Evolutionary conservation across 2,113 vertebrate genomes (phyloP).

Genomic region (Syngnathus floridae): DNA sequence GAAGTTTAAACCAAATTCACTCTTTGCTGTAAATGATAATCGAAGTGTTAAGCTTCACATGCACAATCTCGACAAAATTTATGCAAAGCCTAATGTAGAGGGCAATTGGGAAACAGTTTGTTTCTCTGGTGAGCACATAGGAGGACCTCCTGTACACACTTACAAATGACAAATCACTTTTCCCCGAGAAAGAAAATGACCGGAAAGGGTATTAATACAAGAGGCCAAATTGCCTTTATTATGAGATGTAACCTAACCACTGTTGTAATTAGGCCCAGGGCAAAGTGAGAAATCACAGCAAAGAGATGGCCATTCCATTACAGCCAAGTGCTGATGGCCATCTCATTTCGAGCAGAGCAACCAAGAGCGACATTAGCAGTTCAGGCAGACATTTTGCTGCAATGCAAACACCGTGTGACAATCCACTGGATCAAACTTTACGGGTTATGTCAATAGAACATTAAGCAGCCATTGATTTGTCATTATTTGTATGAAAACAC

Average conservation of each 20-base stretch:
- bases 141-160: conserved; percentile 3
- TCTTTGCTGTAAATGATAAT: conserved; percentile 32
- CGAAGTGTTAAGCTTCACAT: conserved; percentile 30
- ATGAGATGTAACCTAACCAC: neutral
- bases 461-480: neutral
- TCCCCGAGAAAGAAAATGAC: conserved; percentile 10
- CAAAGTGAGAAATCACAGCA: conserved; percentile 10
- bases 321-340: neutral
- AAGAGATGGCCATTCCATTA: conserved; percentile 7
- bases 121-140: conserved; percentile 8
- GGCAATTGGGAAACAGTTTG: conserved; percentile 12
- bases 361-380: neutral
- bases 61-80: conserved; percentile 23
- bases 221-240: conserved; percentile 1
- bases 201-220: conserved; percentile 1
- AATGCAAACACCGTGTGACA: neutral
- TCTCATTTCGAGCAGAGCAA: neutral
- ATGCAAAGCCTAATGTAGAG: conserved; percentile 20
- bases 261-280: conserved; percentile 8
- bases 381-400: neutral
- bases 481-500: neutral
- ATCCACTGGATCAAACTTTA: neutral
- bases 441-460: neutral
- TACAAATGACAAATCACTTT: conserved; percentile 6
- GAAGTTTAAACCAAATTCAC: conserved; percentile 21